Percentiles rank a stretch among this genome's conserved stretches.
These are phyloP conservation scores for Intellagama lesueurii DNA, from an alignment of 2,797 vertebrate genomes.

Conservation along the genomic window DNA sequence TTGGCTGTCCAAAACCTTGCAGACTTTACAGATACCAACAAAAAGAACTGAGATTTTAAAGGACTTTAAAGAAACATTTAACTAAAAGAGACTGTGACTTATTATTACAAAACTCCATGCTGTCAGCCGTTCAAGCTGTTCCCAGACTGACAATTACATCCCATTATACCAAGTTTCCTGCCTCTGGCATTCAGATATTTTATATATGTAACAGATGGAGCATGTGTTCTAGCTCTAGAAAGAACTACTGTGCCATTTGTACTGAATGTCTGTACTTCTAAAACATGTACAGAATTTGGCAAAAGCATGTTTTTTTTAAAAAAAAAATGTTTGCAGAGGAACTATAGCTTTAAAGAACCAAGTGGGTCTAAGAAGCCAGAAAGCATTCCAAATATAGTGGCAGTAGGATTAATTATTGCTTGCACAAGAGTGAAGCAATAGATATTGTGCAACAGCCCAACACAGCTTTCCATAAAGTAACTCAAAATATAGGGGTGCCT, in stretches of 20 bases:
- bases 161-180: conserved; percentile 48
- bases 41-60: neutral
- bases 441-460: too few relatives aligned
- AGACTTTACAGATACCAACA: conserved; percentile 12
- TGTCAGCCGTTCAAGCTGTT: conserved; percentile 47
- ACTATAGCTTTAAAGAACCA: conserved; percentile 45
- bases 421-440: too few relatives aligned
- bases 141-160: conserved; percentile 34
- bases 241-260: conserved; percentile 44
- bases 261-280: conserved; percentile 49
- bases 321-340: conserved; percentile 42
- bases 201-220: conserved; percentile 36
- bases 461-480: too few relatives aligned
- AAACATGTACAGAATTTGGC: conserved; percentile 51
- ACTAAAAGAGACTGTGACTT: neutral
- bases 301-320: conserved; percentile 53
- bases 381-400: neutral
- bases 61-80: neutral
- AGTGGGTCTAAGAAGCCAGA: conserved; percentile 40
- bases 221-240: conserved; percentile 48
- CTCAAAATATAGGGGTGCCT: too few relatives aligned
- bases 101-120: neutral
- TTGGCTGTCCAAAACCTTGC: conserved; percentile 12
- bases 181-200: conserved; percentile 46
- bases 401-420: neutral